phyloP scores from a whole-genome alignment of 2,888 invertebrate species.

The Lagria hirta region DNA sequence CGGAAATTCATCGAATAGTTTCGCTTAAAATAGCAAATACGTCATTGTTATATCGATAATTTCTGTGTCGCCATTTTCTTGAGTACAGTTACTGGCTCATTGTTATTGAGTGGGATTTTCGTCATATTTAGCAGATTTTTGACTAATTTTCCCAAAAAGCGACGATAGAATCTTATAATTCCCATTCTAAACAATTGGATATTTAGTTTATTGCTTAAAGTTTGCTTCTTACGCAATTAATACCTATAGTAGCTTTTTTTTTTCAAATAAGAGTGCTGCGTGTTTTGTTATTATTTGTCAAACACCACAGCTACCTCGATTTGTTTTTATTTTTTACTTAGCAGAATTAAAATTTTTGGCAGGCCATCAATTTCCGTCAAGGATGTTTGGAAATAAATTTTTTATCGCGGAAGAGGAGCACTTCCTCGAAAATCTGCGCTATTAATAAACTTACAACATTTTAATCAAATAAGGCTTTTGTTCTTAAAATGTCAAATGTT shows the following conservation, averaged over 20 bases:
- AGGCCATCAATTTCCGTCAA: not conserved
- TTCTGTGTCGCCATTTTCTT: conserved; percentile 28
- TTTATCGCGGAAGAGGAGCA: not conserved
- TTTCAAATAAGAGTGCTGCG: not conserved
- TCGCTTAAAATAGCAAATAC: too few relatives aligned
- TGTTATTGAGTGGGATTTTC: conserved; percentile 17
- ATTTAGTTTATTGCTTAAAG: too few relatives aligned
- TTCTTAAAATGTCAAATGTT: too few relatives aligned
- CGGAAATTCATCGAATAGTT: too few relatives aligned
- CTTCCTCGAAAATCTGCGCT: not conserved
- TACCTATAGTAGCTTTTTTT: not conserved
- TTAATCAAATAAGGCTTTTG: too few relatives aligned
- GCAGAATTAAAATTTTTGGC: not conserved
- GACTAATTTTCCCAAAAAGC: conserved; percentile 4
- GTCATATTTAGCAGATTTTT: too few relatives aligned
- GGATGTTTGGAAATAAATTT: not conserved
- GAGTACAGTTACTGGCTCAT: conserved; percentile 25
- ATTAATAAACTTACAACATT: too few relatives aligned
- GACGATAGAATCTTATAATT: too few relatives aligned
- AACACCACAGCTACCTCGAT: not conserved
- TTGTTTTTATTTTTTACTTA: conserved; percentile 2
- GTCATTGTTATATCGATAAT: conserved; percentile 8
- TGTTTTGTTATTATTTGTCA: conserved; percentile 1
- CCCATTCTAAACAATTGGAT: too few relatives aligned
- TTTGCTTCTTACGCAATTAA: conserved; percentile 1